These are phyloP conservation scores for Enoplosus armatus DNA, from an alignment of 2,797 vertebrate species.

Conservation along the genomic window DNA sequence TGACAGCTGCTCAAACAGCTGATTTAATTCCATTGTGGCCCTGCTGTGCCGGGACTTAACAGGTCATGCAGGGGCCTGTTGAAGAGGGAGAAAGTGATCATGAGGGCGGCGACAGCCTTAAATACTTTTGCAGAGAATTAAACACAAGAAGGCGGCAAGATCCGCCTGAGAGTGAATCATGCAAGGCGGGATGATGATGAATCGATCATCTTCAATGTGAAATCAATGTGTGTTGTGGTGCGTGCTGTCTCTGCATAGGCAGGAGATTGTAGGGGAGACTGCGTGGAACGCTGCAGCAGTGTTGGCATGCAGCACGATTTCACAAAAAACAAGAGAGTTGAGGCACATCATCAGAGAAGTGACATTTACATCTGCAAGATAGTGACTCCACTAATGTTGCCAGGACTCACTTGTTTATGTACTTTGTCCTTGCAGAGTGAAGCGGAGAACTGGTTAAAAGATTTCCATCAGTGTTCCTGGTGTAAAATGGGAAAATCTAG, in stretches of 20 bases:
- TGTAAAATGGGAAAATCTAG: neutral
- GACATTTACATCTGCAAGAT: neutral
- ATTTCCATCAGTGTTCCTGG: neutral
- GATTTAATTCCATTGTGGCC: constrained; percentile 43
- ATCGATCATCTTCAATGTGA: constrained; percentile 39
- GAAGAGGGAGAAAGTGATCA: constrained; percentile 20
- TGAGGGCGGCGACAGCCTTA: neutral
- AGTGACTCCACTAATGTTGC: constrained; percentile 3
- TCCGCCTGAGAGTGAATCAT: constrained; percentile 28
- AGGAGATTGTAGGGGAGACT: constrained; percentile 6
- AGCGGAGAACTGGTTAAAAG: neutral
- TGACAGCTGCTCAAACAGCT: constrained; percentile 64
- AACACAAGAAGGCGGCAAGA: constrained; percentile 10
- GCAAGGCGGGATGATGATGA: constrained; percentile 5
- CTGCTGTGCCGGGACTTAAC: constrained; percentile 40
- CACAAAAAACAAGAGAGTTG: neutral
- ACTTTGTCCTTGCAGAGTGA: constrained; percentile 16
- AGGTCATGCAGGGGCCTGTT: constrained; percentile 34
- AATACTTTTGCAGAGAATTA: constrained; percentile 32
- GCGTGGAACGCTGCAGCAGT: constrained; percentile 28
- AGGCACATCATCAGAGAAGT: neutral
- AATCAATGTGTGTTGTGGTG: constrained; percentile 41
- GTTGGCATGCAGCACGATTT: constrained; percentile 8
- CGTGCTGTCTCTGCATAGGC: constrained; percentile 34
- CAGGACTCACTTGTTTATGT: neutral